Evolutionary conservation across 2,888 invertebrate genomes (phyloP).

Genomic region (Pandemis cinnamomeana): DNA sequence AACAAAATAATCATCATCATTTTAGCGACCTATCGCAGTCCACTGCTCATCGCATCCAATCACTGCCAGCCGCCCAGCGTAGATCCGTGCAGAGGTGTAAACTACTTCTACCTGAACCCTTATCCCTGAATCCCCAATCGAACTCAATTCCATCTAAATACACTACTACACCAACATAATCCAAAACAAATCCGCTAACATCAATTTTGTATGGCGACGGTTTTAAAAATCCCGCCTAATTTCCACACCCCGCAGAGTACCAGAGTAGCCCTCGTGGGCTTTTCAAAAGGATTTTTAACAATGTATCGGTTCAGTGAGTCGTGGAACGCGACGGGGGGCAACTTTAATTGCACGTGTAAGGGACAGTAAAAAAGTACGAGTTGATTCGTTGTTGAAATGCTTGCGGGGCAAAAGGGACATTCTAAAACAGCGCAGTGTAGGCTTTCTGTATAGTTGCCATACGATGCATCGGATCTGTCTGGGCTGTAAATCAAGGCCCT

Average conservation of each 20-base stretch:
- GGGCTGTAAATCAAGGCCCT: no score
- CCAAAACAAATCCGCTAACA: neutral
- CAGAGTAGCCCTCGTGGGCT: constrained; percentile 6
- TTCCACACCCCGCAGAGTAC: constrained; percentile 15
- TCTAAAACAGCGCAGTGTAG: neutral
- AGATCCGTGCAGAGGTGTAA: no score
- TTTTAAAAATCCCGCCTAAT: constrained; percentile 19
- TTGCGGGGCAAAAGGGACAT: neutral
- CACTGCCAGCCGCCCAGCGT: no score
- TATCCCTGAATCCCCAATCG: no score
- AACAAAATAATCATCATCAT: no score
- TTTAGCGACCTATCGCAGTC: no score
- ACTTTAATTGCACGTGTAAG: constrained; percentile 18
- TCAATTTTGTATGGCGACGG: neutral
- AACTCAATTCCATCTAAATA: no score
- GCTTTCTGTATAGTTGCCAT: no score
- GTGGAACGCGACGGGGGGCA: constrained; percentile 8
- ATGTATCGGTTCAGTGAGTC: constrained; percentile 22
- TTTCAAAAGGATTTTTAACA: constrained; percentile 27
- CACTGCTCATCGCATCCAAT: no score
- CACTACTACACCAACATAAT: neutral
- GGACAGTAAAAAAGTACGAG: neutral
- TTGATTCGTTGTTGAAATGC: constrained; percentile 5
- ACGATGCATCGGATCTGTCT: no score
- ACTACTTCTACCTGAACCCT: no score